A percentile compares a stretch with the other conserved stretches of the same genome.
Evolutionary conservation across 2,113 vertebrate species (phyloP).

Genomic region (Mormyrus lacerda): DNA sequence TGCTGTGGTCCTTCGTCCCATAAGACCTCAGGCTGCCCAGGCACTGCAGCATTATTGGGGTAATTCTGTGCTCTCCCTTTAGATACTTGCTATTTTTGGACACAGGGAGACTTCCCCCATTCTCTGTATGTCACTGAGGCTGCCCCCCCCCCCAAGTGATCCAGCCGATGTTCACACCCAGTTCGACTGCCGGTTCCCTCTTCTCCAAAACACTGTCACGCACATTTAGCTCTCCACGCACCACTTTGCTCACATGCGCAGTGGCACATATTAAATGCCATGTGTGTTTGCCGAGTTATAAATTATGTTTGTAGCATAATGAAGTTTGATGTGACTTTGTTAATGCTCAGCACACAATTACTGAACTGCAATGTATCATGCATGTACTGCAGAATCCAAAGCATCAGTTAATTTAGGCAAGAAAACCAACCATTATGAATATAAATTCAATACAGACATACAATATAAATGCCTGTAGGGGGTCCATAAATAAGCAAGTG

Average conservation of each 20-base stretch:
- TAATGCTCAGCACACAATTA: not conserved
- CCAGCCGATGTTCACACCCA: not conserved
- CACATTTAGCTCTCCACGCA: not conserved
- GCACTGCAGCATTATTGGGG: not conserved
- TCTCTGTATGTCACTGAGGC: not conserved
- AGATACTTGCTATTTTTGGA: not conserved
- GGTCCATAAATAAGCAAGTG: not conserved
- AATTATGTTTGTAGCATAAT: not conserved
- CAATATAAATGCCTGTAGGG: not conserved
- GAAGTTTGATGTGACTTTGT: not conserved
- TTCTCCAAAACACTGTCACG: no score
- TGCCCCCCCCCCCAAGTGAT: not conserved
- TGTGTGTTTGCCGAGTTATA: not conserved
- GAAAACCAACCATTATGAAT: not conserved
- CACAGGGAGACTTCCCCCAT: not conserved
- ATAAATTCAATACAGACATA: not conserved
- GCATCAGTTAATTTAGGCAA: not conserved
- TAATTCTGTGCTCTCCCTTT: not conserved
- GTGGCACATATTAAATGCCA: not conserved
- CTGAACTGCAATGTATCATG: no score
- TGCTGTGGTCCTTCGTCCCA: not conserved
- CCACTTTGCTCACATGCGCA: not conserved
- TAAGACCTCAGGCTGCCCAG: not conserved
- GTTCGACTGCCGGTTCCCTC: not conserved
- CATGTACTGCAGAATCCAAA: not conserved